Percentiles rank a stretch among this genome's conserved stretches.
These are phyloP conservation scores for Tapirus terrestris DNA, from an alignment of 2,113 vertebrate genomes.

Conservation along the genomic window DNA sequence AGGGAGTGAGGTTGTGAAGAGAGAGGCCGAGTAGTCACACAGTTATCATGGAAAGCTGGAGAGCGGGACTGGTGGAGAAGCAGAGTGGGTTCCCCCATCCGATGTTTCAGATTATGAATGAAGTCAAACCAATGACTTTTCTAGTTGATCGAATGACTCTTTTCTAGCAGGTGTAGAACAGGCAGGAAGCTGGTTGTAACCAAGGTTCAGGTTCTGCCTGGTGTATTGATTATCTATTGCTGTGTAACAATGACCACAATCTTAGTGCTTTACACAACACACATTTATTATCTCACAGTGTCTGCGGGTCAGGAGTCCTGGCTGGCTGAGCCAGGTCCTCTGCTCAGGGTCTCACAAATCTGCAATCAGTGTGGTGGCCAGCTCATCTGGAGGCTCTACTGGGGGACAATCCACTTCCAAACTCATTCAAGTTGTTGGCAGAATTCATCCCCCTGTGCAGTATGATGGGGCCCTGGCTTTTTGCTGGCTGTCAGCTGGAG, in stretches of 20 bases:
- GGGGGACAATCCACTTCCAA: neutral
- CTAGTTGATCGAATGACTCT: neutral
- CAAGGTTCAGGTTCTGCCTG: neutral
- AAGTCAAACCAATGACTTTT: neutral
- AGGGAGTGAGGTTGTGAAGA: neutral
- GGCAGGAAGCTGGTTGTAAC: neutral
- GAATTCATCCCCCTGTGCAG: neutral
- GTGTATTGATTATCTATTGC: neutral
- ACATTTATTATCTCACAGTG: neutral
- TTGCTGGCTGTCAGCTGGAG: neutral
- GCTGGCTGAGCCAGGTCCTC: neutral
- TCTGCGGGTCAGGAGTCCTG: neutral
- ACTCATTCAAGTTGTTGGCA: neutral
- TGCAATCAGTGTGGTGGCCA: too few relatives aligned
- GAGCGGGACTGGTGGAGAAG: neutral
- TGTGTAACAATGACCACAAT: neutral
- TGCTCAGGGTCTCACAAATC: neutral
- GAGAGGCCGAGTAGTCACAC: neutral
- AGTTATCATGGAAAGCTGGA: neutral
- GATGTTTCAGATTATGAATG: neutral
- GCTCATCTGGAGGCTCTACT: neutral
- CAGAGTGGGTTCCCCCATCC: neutral
- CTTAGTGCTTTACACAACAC: too few relatives aligned
- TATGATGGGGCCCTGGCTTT: neutral
- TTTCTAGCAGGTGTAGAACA: neutral